These are phyloP conservation scores for Drosophila sproati DNA, from an alignment of 1,140 invertebrate species.

Conservation along the genomic window DNA sequence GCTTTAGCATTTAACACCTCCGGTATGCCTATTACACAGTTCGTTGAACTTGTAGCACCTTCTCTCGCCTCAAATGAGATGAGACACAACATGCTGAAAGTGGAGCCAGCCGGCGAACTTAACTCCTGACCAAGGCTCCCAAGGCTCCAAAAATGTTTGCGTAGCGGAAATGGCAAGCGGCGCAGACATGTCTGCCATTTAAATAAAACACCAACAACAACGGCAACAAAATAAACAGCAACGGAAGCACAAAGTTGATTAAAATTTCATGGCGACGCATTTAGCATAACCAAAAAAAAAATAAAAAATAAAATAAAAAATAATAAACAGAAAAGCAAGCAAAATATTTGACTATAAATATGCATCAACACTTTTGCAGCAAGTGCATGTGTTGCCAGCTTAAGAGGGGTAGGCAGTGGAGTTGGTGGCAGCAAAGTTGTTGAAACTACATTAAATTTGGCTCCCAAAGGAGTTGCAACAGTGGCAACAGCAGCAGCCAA, in stretches of 20 bases:
- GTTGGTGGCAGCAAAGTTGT: constrained; percentile 29
- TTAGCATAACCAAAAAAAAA: constrained; percentile 38
- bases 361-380: constrained; percentile 40
- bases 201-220: not conserved
- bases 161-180: constrained; percentile 50
- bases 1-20: not conserved
- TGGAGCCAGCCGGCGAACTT: not conserved
- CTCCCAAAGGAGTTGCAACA: constrained; percentile 9
- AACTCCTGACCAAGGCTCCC: constrained; percentile 13
- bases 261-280: constrained; percentile 66
- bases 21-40: not conserved
- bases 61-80: constrained; percentile 1
- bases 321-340: not conserved
- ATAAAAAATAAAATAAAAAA: constrained; percentile 3
- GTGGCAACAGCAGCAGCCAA: no score
- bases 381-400: constrained; percentile 24
- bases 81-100: not conserved
- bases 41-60: constrained; percentile 21
- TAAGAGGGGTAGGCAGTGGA: not conserved
- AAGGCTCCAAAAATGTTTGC: constrained; percentile 44
- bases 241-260: constrained; percentile 59
- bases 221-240: constrained; percentile 19
- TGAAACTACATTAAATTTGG: constrained; percentile 52
- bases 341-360: constrained; percentile 29
- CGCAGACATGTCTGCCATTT: constrained; percentile 66